phyloP scores from a whole-genome alignment of 2,888 invertebrate species.

The Pterobdella sp. region DNA sequence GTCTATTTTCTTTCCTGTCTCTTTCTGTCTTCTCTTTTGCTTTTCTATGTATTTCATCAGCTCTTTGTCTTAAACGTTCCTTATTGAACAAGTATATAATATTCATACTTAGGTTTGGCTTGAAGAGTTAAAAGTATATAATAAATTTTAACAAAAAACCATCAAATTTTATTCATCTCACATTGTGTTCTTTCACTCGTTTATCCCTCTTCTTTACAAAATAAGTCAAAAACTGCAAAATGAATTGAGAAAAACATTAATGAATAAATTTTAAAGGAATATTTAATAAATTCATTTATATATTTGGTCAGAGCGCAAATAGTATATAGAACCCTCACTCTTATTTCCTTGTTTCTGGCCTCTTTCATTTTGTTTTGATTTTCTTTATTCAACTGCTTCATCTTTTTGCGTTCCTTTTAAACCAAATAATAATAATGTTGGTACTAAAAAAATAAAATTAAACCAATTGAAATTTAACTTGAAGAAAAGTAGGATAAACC shows the following conservation, averaged over 20 bases:
- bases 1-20: slow-evolving; percentile 2
- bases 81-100: neutral
- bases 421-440: no score
- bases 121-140: neutral
- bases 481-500: no score
- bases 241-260: neutral
- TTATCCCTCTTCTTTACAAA: slow-evolving; percentile 5
- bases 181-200: neutral
- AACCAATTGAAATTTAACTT: no score
- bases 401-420: slow-evolving; percentile 6
- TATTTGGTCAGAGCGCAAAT: no score
- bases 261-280: neutral
- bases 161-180: neutral
- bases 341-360: slow-evolving; percentile 1
- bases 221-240: neutral
- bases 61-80: neutral
- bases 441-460: no score
- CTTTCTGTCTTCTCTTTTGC: slow-evolving; percentile 13
- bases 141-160: neutral
- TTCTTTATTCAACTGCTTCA: slow-evolving; percentile 13
- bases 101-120: no score
- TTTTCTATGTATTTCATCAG: neutral
- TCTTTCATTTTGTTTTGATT: neutral
- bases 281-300: neutral
- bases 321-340: no score